These are phyloP conservation scores for Porphyrio hochstetteri DNA, from an alignment of 2,113 vertebrate genomes.

Conservation along the genomic window DNA sequence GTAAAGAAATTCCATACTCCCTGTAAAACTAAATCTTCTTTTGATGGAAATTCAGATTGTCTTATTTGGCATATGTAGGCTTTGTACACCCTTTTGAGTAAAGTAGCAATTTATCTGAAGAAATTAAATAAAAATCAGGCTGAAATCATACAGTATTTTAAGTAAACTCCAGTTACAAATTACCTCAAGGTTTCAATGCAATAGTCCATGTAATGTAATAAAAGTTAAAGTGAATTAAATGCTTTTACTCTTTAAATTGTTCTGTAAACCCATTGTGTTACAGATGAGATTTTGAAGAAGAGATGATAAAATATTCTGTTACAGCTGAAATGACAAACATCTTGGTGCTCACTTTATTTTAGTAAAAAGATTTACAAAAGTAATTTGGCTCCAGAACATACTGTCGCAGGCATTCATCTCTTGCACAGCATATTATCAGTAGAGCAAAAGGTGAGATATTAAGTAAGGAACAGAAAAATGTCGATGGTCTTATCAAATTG, in stretches of 20 bases:
- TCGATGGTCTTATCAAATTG: neutral
- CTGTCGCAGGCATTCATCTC: slow-evolving; percentile 22
- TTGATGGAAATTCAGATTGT: neutral
- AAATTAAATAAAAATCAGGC: slow-evolving; percentile 13
- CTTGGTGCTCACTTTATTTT: slow-evolving; percentile 19
- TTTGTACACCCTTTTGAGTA: neutral
- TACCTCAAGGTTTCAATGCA: neutral
- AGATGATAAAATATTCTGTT: slow-evolving; percentile 38
- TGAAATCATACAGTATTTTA: neutral
- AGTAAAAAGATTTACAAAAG: neutral
- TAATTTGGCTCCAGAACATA: neutral
- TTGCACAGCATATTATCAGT: slow-evolving; percentile 8
- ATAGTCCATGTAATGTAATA: neutral
- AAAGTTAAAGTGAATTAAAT: slow-evolving; percentile 37
- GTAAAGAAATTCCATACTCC: rapidly evolving
- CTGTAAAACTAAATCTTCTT: neutral
- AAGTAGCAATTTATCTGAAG: neutral
- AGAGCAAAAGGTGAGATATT: slow-evolving; percentile 36
- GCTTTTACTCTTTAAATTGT: neutral
- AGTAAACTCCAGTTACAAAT: neutral
- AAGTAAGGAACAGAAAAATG: slow-evolving; percentile 28
- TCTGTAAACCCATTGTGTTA: neutral
- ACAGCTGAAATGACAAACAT: slow-evolving; percentile 41
- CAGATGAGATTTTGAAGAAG: slow-evolving; percentile 27
- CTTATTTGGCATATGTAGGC: neutral